These are phyloP conservation scores for Magallana ariakensis DNA, from an alignment of 1,140 invertebrate genomes.

Conservation along the genomic window DNA sequence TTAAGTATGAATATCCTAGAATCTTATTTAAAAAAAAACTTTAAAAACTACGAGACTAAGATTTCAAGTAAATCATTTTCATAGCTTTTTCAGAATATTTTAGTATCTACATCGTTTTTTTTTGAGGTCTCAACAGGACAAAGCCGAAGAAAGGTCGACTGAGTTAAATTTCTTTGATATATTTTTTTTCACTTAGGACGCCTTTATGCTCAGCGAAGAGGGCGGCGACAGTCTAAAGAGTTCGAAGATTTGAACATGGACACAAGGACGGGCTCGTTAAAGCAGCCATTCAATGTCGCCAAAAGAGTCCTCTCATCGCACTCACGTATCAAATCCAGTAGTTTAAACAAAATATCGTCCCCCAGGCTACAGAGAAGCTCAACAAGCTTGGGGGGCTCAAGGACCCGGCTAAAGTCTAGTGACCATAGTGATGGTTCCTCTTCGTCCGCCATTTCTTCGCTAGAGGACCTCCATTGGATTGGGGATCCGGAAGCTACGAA, in stretches of 20 bases:
- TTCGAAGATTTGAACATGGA: slow-evolving; percentile 59
- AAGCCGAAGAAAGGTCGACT: too few relatives aligned
- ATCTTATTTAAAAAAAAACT: too few relatives aligned
- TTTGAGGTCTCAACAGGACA: too few relatives aligned
- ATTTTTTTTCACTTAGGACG: slow-evolving; percentile 12
- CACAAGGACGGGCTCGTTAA: slow-evolving; percentile 55
- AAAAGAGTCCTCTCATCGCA: slow-evolving; percentile 42
- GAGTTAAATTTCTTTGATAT: too few relatives aligned
- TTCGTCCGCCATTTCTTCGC: slow-evolving; percentile 53
- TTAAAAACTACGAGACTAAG: too few relatives aligned
- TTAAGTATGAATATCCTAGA: too few relatives aligned
- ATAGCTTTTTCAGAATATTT: too few relatives aligned
- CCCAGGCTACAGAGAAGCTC: slow-evolving; percentile 20
- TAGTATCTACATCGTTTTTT: too few relatives aligned
- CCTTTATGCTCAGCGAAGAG: slow-evolving; percentile 47
- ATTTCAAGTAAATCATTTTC: too few relatives aligned
- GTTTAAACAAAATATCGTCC: background rate
- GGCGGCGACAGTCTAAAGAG: slow-evolving; percentile 54
- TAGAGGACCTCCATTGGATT: slow-evolving; percentile 61
- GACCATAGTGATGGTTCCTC: slow-evolving; percentile 54
- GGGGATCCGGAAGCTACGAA: slow-evolving; percentile 66
- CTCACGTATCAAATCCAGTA: slow-evolving; percentile 6
- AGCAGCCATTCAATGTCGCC: slow-evolving; percentile 47
- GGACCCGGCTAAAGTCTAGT: slow-evolving; percentile 34
- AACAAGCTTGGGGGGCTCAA: background rate